Conservation (phyloP, 2,888 invertebrate species). For the Mellilla xanthometata region DNA sequence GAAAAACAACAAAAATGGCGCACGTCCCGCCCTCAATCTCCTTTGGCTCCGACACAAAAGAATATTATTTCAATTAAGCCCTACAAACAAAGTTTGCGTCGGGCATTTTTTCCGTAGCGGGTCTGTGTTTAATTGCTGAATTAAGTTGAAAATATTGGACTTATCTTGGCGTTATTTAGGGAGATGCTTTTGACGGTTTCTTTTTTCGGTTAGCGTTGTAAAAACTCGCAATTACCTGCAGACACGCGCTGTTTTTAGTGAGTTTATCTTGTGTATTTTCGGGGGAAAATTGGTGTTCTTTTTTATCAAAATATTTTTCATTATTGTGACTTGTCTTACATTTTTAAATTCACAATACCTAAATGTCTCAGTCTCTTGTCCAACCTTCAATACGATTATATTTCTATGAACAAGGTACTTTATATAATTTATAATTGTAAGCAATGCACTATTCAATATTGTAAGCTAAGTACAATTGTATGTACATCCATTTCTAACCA, state of each 20-base stretch:
- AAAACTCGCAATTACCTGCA: constrained; percentile 11
- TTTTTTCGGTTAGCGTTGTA: constrained; percentile 23
- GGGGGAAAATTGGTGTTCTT: not conserved
- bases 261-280: constrained; percentile 1
- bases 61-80: constrained; percentile 74
- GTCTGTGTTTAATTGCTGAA: constrained; percentile 45
- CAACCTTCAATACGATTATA: too few relatives aligned
- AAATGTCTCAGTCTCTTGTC: too few relatives aligned
- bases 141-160: constrained; percentile 35
- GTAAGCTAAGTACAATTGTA: too few relatives aligned
- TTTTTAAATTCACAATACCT: too few relatives aligned
- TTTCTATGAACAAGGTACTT: too few relatives aligned
- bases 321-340: not conserved
- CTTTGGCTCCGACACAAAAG: constrained; percentile 64
- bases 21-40: constrained; percentile 65
- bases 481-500: too few relatives aligned
- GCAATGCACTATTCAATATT: too few relatives aligned
- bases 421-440: too few relatives aligned
- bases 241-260: constrained; percentile 5
- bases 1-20: constrained; percentile 63
- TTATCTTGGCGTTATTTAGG: constrained; percentile 32
- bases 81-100: constrained; percentile 46
- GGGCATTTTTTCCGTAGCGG: constrained; percentile 42
- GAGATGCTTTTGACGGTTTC: constrained; percentile 29
- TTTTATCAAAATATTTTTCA: not conserved